A percentile compares a stretch with the other conserved stretches of the same genome.
Conservation (phyloP, 1,140 invertebrate genomes). For the Pseudomyrmex gracilis region DNA sequence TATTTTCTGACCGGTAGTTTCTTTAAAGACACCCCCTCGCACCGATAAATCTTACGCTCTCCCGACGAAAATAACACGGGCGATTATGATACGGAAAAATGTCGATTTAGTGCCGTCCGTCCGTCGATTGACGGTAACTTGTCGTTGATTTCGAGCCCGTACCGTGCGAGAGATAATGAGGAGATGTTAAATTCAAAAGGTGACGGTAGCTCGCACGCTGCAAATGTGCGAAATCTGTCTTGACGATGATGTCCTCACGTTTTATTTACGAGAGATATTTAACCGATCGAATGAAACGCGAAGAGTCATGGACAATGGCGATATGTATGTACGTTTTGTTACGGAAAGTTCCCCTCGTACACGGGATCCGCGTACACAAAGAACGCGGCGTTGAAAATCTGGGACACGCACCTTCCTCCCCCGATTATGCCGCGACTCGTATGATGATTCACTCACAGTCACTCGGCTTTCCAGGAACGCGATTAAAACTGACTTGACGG, state of each 20-base stretch:
- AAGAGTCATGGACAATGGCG: no score
- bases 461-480: conserved; percentile 25
- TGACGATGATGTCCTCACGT: no score
- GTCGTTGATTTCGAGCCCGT: not conserved
- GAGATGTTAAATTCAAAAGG: not conserved
- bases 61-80: not conserved
- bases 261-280: no score
- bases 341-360: not conserved
- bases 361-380: conserved; percentile 8
- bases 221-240: no score
- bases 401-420: not conserved
- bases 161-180: no score
- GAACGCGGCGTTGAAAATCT: conserved; percentile 10
- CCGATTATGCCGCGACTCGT: conserved; percentile 3
- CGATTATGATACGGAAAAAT: conserved; percentile 12
- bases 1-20: not conserved
- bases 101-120: not conserved
- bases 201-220: not conserved
- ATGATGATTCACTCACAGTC: conserved; percentile 35
- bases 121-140: not conserved
- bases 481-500: conserved; percentile 34
- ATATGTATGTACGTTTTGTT: conserved; percentile 14
- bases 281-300: no score
- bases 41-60: not conserved
- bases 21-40: not conserved